A percentile compares a stretch with the other conserved stretches of the same genome.
phyloP scores from a whole-genome alignment of 2,888 invertebrate species.

The Plagodis pulveraria region DNA sequence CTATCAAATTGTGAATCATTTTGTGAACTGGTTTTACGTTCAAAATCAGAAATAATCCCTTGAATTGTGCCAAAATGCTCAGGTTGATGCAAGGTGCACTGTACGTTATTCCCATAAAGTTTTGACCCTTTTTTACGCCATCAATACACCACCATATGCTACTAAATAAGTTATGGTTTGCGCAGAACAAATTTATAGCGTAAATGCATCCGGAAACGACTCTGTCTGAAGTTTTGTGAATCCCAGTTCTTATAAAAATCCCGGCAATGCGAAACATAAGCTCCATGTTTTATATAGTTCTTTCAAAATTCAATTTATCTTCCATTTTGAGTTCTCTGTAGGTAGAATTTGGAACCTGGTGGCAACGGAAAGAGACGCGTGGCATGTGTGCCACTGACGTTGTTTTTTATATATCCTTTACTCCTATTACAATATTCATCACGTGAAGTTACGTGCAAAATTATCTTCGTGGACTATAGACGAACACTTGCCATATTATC shows the following conservation, averaged over 20 bases:
- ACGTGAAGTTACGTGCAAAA: too few species aligned
- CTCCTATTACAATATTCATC: too few species aligned
- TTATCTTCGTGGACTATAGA: too few species aligned
- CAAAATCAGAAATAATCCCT: constrained; percentile 42
- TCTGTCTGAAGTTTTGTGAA: constrained; percentile 29
- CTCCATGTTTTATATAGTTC: constrained; percentile 46
- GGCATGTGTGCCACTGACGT: too few species aligned
- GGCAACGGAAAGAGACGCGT: too few species aligned
- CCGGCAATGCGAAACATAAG: constrained; percentile 45
- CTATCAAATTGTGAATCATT: constrained; percentile 42
- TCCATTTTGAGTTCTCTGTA: constrained; percentile 6
- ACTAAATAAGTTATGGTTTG: constrained; percentile 49
- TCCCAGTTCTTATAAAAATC: constrained; percentile 44
- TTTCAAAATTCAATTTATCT: constrained; percentile 38
- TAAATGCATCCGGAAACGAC: constrained; percentile 41
- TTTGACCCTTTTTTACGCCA: constrained; percentile 45
- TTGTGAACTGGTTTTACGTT: constrained; percentile 41
- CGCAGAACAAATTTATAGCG: constrained; percentile 50
- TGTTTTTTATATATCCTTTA: too few species aligned
- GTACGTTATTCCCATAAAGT: constrained; percentile 51
- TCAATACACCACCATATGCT: constrained; percentile 49
- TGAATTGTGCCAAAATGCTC: constrained; percentile 42
- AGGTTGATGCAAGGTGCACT: constrained; percentile 53
- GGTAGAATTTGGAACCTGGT: too few species aligned
- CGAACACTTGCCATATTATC: too few species aligned